Conservation (phyloP, 2,113 vertebrate genomes). For the Rynchops niger region DNA sequence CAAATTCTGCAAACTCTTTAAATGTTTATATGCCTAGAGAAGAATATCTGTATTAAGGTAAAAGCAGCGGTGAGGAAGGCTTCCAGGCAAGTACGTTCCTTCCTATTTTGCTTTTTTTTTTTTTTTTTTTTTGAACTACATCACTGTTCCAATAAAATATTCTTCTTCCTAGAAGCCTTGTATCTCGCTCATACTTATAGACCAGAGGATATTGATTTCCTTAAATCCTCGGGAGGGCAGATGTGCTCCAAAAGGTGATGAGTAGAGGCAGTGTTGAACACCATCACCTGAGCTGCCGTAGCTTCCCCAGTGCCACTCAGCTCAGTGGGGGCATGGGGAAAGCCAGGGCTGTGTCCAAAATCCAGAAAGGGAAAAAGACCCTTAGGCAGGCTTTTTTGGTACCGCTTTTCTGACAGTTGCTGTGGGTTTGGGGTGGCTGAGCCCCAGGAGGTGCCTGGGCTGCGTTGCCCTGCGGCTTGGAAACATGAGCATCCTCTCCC, state of each 20-base stretch:
- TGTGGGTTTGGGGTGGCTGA: not conserved
- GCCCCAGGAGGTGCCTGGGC: accelerated
- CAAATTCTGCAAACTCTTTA: not conserved
- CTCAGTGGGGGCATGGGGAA: accelerated
- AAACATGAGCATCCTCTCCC: not conserved
- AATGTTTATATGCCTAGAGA: not conserved
- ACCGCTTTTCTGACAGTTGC: not conserved
- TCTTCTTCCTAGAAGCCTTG: not conserved
- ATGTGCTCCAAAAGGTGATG: not conserved
- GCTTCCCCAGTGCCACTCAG: not conserved
- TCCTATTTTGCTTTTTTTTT: not conserved
- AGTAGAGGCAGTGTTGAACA: not conserved
- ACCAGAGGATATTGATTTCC: not conserved
- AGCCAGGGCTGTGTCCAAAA: not conserved
- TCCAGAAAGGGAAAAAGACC: no score
- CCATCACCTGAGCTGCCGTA: not conserved
- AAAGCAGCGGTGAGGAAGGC: not conserved
- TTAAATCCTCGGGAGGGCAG: not conserved
- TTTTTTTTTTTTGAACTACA: not conserved
- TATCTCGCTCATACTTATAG: not conserved
- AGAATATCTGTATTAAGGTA: not conserved
- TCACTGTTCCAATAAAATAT: not conserved
- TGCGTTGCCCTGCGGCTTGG: not conserved
- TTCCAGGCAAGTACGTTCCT: not conserved
- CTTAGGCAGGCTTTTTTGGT: not conserved